Evolutionary conservation across 1,140 invertebrate genomes (phyloP).

Genomic region (Harlomillsia oculata): DNA sequence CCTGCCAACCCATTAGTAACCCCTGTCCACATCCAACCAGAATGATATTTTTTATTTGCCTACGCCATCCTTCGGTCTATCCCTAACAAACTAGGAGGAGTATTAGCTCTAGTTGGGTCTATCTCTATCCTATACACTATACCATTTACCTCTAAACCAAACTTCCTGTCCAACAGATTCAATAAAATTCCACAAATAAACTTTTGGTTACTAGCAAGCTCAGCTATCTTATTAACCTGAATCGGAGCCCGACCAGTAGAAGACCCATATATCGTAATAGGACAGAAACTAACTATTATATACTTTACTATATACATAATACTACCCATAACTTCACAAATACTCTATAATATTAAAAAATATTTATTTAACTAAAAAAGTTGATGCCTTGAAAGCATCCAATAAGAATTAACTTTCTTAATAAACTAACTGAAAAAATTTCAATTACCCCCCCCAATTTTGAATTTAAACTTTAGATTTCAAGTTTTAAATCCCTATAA

Average conservation of each 20-base stretch:
- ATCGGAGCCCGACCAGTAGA: constrained; percentile 53
- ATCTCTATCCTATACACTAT: constrained; percentile 53
- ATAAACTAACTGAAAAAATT: constrained; percentile 9
- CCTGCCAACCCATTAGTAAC: constrained; percentile 58
- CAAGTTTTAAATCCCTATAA: no score
- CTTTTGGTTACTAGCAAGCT: constrained; percentile 49
- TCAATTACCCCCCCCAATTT: no score
- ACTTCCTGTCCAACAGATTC: constrained; percentile 46
- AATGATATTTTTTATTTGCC: constrained; percentile 67
- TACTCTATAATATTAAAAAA: constrained; percentile 40
- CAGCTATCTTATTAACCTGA: constrained; percentile 53
- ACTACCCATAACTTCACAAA: constrained; percentile 42
- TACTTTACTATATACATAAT: constrained; percentile 51
- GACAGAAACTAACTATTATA: constrained; percentile 49
- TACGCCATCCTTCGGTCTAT: constrained; percentile 63
- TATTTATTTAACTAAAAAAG: constrained; percentile 47
- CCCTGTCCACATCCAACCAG: constrained; percentile 60
- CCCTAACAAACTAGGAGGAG: constrained; percentile 62
- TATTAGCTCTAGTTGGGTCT: constrained; percentile 52
- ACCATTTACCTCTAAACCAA: constrained; percentile 46
- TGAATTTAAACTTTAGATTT: no score
- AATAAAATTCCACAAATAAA: constrained; percentile 49
- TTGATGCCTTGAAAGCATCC: constrained; percentile 56
- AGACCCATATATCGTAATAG: constrained; percentile 49
- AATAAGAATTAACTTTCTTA: constrained; percentile 43